Evolutionary conservation across 2,113 vertebrate genomes (phyloP).

Genomic region (Caranx ignobilis): DNA sequence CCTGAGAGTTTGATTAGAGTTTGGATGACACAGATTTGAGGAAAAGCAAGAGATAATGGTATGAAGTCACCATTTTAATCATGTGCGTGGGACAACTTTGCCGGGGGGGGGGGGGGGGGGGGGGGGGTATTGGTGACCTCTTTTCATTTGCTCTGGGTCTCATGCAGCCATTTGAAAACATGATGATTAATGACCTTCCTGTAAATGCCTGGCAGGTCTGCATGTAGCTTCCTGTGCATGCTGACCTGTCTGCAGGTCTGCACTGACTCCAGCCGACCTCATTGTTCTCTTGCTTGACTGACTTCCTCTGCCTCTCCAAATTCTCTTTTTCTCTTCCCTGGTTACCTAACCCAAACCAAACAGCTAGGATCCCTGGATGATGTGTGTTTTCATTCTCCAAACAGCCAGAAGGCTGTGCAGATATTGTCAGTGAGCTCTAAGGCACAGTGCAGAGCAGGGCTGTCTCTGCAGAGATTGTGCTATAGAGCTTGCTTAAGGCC

Average conservation of each 20-base stretch:
- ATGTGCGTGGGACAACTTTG: constrained; percentile 11
- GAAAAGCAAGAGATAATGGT: constrained; percentile 12
- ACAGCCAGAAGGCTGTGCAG: constrained; percentile 65
- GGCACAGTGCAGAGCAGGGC: constrained; percentile 42
- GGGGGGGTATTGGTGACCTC: background rate
- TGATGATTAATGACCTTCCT: constrained; percentile 37
- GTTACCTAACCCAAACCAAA: constrained; percentile 20
- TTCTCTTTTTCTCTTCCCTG: background rate
- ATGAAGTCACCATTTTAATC: constrained; percentile 10
- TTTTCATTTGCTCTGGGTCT: constrained; percentile 20
- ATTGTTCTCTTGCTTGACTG: constrained; percentile 20
- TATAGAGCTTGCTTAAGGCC: constrained; percentile 45
- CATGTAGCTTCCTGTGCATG: constrained; percentile 6
- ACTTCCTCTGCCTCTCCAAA: constrained; percentile 31
- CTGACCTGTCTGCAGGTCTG: background rate
- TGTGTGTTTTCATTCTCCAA: constrained; percentile 65
- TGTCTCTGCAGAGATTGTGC: constrained; percentile 60
- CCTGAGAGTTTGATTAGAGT: background rate
- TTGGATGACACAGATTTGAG: background rate
- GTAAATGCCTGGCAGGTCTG: background rate
- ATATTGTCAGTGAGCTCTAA: constrained; percentile 62
- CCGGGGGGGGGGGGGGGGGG: no score
- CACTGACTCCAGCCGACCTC: constrained; percentile 10
- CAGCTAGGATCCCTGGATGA: constrained; percentile 39
- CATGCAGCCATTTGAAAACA: constrained; percentile 7